phyloP scores from a whole-genome alignment of 2,888 invertebrate species.

The Eilema griseolum region DNA sequence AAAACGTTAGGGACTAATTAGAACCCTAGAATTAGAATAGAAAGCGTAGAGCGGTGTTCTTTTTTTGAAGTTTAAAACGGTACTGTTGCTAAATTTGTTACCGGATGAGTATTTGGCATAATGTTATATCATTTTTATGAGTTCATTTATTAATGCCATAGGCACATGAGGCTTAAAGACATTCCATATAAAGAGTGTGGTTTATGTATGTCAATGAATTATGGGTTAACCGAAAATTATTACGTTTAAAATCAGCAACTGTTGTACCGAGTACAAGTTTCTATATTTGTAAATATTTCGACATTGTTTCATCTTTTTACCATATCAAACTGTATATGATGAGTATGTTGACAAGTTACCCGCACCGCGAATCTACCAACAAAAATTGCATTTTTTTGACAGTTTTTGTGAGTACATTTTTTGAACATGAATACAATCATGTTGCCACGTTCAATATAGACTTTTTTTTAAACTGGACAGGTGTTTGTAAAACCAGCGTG shows the following conservation, averaged over 20 bases:
- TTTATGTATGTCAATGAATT: background rate
- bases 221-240: background rate
- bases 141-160: background rate
- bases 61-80: no score
- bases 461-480: background rate
- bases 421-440: background rate
- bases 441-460: background rate
- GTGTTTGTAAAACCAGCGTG: background rate
- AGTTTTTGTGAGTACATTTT: background rate
- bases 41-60: no score
- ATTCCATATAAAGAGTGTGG: background rate
- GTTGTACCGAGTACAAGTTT: conserved; percentile 14
- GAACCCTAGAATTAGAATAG: conserved; percentile 20
- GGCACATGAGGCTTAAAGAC: background rate
- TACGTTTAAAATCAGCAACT: conserved; percentile 7
- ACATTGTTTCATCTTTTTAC: conserved; percentile 9
- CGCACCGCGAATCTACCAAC: background rate
- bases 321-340: conserved; percentile 1
- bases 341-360: conserved; percentile 12
- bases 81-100: conserved; percentile 23
- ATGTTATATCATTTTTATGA: background rate
- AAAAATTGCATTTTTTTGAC: no score
- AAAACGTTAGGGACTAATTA: no score
- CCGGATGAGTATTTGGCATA: conserved; percentile 20
- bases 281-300: conserved; percentile 13